A percentile compares a stretch with the other conserved stretches of the same genome.
These are phyloP conservation scores for Leptura quadrifasciata DNA, from an alignment of 2,888 invertebrate genomes.

Conservation along the genomic window DNA sequence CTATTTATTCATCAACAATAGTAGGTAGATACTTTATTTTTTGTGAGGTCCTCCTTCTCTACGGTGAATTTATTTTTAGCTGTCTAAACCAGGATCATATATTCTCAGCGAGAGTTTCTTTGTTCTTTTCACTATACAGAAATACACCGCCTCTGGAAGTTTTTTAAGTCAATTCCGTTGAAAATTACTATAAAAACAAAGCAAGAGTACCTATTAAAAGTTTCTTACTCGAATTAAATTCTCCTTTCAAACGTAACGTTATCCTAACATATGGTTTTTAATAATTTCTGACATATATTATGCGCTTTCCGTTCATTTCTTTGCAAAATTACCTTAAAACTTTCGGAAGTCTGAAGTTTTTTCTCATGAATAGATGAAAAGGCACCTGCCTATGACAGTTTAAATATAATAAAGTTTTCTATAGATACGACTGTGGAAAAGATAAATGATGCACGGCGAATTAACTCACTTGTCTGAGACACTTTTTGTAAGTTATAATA, in stretches of 20 bases:
- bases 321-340: conserved; percentile 57
- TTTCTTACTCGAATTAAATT: neutral
- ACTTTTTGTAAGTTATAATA: conserved; percentile 5
- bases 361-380: conserved; percentile 60
- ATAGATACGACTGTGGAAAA: conserved; percentile 22
- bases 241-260: neutral
- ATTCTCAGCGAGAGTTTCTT: conserved; percentile 33
- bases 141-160: conserved; percentile 12
- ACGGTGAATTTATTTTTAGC: conserved; percentile 28
- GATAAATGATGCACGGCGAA: conserved; percentile 18
- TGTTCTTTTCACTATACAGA: conserved; percentile 21
- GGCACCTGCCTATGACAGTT: conserved; percentile 61
- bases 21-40: conserved; percentile 12
- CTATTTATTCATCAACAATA: conserved; percentile 29
- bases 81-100: conserved; percentile 37
- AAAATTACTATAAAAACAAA: conserved; percentile 15
- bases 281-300: conserved; percentile 21
- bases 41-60: conserved; percentile 9
- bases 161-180: conserved; percentile 19
- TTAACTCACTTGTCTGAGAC: conserved; percentile 14
- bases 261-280: conserved; percentile 14
- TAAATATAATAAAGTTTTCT: conserved; percentile 47
- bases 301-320: conserved; percentile 39
- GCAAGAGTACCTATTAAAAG: neutral
- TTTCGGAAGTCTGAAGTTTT: conserved; percentile 56